phyloP scores from a whole-genome alignment of 2,888 invertebrate genomes.

The Nephrotoma appendiculata region DNA sequence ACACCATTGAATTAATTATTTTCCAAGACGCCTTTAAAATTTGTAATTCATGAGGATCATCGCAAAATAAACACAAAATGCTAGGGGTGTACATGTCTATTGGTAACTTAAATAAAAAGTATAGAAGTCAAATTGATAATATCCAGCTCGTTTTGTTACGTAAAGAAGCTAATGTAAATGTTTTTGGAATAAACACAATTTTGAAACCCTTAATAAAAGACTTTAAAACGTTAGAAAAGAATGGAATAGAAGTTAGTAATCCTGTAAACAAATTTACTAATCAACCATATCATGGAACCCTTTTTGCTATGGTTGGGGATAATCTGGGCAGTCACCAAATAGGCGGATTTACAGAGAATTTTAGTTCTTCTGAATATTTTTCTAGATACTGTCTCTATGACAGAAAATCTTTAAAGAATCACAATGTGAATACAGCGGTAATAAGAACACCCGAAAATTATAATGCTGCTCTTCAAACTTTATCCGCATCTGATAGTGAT shows the following conservation, averaged over 20 bases:
- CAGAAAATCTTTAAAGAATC: no score
- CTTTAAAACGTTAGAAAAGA: background rate
- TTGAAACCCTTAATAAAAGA: background rate
- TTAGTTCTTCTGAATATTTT: no score
- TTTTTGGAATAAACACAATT: background rate
- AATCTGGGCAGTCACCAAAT: background rate
- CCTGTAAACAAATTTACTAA: background rate
- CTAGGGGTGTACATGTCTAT: no score
- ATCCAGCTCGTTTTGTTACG: background rate
- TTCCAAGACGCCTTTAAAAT: no score
- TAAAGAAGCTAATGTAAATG: background rate
- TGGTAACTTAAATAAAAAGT: background rate
- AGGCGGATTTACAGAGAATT: no score
- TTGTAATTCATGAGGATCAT: no score
- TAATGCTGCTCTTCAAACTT: background rate
- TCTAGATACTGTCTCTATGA: no score
- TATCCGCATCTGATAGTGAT: background rate
- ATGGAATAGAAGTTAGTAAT: no score
- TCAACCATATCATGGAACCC: background rate
- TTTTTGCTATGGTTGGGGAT: background rate
- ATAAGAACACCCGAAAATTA: no score
- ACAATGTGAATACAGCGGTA: no score
- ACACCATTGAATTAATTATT: no score
- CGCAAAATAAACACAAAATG: no score
- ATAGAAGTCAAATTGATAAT: background rate